These are phyloP conservation scores for Hypena proboscidalis DNA, from an alignment of 2,888 invertebrate species.

Conservation along the genomic window DNA sequence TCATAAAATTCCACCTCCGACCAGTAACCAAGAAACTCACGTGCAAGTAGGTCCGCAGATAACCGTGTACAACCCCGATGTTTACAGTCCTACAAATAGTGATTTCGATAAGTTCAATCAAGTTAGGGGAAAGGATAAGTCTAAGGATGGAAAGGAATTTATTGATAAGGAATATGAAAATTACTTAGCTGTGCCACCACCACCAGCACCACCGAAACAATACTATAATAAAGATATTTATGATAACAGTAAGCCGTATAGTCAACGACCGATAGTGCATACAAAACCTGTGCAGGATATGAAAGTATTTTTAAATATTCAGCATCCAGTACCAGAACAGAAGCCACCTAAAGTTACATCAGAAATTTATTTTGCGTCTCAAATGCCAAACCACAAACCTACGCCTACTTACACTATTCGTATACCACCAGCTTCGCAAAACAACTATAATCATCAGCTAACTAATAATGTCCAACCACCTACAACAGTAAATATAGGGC, in stretches of 20 bases:
- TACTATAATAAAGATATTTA: slow-evolving; percentile 63
- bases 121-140: slow-evolving; percentile 52
- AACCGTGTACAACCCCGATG: slow-evolving; percentile 72
- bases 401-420: slow-evolving; percentile 75
- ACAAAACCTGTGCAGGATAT: slow-evolving; percentile 78
- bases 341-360: slow-evolving; percentile 78
- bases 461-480: slow-evolving; percentile 15
- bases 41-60: slow-evolving; percentile 77
- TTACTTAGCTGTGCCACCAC: slow-evolving; percentile 79
- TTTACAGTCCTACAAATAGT: slow-evolving; percentile 61
- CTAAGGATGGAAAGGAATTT: slow-evolving; percentile 63
- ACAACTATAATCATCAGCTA: slow-evolving; percentile 48
- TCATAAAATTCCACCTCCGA: slow-evolving; percentile 72
- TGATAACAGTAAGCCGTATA: slow-evolving; percentile 68
- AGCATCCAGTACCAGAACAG: slow-evolving; percentile 73
- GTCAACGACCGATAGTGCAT: slow-evolving; percentile 70
- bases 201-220: slow-evolving; percentile 67
- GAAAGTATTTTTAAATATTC: slow-evolving; percentile 77
- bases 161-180: slow-evolving; percentile 82
- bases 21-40: slow-evolving; percentile 78
- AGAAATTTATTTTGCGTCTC: slow-evolving; percentile 80
- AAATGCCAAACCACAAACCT: slow-evolving; percentile 67
- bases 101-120: slow-evolving; percentile 65
- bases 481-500: slow-evolving; percentile 27
- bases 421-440: slow-evolving; percentile 58